A percentile compares a stretch with the other conserved stretches of the same genome.
Conservation (phyloP, 2,113 vertebrate genomes). For the Hydrochoerus hydrochaeris region DNA sequence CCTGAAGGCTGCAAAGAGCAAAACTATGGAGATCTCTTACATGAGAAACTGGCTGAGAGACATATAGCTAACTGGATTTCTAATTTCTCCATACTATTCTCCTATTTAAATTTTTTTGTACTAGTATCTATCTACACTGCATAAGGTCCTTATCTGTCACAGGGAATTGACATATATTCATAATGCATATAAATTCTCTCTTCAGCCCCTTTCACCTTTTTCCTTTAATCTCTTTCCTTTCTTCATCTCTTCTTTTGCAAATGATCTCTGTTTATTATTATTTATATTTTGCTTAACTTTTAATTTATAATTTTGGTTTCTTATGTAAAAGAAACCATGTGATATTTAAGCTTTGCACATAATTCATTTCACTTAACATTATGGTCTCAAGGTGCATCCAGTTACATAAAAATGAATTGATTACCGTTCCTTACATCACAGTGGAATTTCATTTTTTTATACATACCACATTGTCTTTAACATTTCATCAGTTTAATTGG, state of each 20-base stretch:
- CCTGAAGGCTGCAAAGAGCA: neutral
- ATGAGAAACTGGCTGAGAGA: neutral
- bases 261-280: neutral
- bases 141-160: neutral
- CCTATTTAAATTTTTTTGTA: neutral
- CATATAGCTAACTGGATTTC: neutral
- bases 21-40: neutral
- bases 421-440: neutral
- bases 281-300: neutral
- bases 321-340: neutral
- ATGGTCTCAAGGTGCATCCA: neutral
- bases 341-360: neutral
- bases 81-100: neutral
- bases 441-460: neutral
- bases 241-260: neutral
- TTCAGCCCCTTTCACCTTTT: neutral
- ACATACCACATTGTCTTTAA: neutral
- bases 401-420: neutral
- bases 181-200: neutral
- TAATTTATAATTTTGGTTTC: neutral
- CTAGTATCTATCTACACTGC: neutral
- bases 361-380: neutral
- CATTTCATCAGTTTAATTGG: neutral
- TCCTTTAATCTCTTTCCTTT: neutral
- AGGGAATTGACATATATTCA: neutral